Conservation (phyloP, 2,888 invertebrate genomes). For the Drosophila emarginata region DNA sequence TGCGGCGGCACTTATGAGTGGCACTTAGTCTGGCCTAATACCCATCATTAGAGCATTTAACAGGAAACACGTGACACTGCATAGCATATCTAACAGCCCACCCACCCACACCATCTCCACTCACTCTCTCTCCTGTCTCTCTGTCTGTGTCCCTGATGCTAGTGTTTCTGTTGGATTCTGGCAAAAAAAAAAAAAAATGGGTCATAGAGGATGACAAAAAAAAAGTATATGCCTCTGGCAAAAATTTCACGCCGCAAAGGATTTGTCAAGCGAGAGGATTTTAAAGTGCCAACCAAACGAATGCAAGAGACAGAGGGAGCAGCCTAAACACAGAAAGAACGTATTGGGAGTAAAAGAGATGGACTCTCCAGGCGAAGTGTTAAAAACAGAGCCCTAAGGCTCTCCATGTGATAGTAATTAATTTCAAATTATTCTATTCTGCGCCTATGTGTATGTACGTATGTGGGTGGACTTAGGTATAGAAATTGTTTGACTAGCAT, state of each 20-base stretch:
- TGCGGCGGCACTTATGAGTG: conserved; percentile 71
- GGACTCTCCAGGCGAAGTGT: conserved; percentile 1
- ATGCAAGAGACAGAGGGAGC: not conserved
- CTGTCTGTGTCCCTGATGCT: not conserved
- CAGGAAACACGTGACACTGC: conserved; percentile 71
- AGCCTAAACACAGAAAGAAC: not conserved
- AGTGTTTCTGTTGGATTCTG: not conserved
- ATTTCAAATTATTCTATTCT: conserved; percentile 6
- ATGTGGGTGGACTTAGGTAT: not conserved
- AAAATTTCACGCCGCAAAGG: conserved; percentile 44
- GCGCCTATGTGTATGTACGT: not conserved
- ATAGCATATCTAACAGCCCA: conserved; percentile 26
- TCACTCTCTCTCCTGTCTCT: not conserved
- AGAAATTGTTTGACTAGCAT: not conserved
- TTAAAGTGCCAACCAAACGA: conserved; percentile 17
- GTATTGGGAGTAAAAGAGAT: not conserved
- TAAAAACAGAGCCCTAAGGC: not conserved
- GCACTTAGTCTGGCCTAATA: conserved; percentile 74
- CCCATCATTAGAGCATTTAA: conserved; percentile 78
- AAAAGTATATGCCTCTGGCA: conserved; percentile 29
- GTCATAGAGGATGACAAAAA: conserved; percentile 4
- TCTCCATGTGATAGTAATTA: conserved; percentile 1
- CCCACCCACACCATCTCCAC: not conserved
- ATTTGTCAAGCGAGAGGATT: conserved; percentile 35
- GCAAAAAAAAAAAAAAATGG: not conserved